Evolutionary conservation across 2,888 invertebrate genomes (phyloP), one percentile per base, ranked within the genome.

Genomic region (Chymomyza caudatula): DNA sequence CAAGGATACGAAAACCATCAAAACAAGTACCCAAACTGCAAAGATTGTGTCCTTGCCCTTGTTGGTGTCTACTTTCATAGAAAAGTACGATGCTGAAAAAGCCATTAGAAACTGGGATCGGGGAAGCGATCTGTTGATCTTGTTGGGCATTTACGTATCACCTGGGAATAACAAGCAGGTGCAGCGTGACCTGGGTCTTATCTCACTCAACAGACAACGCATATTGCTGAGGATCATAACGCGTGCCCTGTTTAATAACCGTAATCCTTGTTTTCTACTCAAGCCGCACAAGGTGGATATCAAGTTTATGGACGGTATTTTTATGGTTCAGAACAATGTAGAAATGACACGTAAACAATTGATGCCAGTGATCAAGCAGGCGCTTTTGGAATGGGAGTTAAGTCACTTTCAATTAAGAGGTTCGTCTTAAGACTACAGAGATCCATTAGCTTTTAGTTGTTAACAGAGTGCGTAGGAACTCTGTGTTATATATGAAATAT

Each of bases 1-100:
- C 62, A 96, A 95, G 88, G 97, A 97, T 86, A 90, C 94, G 57
- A 97, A 97, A 91, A 85, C 94, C 0, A 87, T 94, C 0, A 43
- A 69, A 92, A 91, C 2, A 91, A 19, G 89, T 92, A 8, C 92
- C 91, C 0, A 91, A 92, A 88, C 55, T 56, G 89, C 94, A 15
- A 92, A 92, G 0, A 88, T 94, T 62, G 91, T 92, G 0, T 93
- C 93, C 0, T 88, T 88, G 77, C 88, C 89, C 5, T 76, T 90
- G 56, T 63, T 82, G 1, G 88, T 87, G 2, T 75, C 87, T 6
- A 81, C 88, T 13, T 90, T 86, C 43, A 76, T 90, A 1, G 65
- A 71, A 22, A 74, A 76, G 6, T 42, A 65, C 0, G 91, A 90
- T 42, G 92, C 92, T 0, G 77, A 91, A 4, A 79, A 90, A 4